Evolutionary conservation across 1,140 invertebrate species (phyloP).

Genomic region (Drosophila elegans): DNA sequence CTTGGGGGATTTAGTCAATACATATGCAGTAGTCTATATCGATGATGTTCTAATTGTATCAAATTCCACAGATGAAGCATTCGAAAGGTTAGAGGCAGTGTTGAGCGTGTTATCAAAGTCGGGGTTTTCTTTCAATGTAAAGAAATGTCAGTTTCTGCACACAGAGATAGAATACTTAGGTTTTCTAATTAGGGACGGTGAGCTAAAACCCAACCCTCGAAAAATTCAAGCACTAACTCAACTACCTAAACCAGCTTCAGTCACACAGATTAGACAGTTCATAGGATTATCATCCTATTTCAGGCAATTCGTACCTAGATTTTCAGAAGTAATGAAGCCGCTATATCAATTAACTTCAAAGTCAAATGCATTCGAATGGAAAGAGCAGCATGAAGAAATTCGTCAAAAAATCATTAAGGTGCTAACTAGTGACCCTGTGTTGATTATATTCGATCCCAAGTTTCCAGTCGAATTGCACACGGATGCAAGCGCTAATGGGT

Average conservation of each 20-base stretch:
- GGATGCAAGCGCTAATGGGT: no score
- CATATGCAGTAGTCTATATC: no score
- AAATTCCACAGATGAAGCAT: background rate
- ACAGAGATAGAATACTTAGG: background rate
- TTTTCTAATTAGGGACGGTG: background rate
- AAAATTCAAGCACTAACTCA: background rate
- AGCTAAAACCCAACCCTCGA: background rate
- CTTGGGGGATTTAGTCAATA: no score
- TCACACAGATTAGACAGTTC: background rate
- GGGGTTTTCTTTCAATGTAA: background rate
- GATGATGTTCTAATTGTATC: no score
- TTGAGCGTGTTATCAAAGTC: no score
- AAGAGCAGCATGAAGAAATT: background rate
- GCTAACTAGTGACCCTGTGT: background rate
- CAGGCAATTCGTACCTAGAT: conserved; percentile 7
- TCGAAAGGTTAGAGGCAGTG: background rate
- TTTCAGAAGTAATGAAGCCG: conserved; percentile 2
- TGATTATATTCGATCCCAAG: no score
- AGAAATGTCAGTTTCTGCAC: background rate
- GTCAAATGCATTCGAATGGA: background rate
- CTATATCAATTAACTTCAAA: background rate
- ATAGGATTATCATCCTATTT: no score
- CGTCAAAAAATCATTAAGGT: conserved; percentile 5
- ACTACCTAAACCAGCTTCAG: background rate
- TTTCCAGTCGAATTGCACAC: no score